Base-by-base conservation (phyloP, 2,797 vertebrate genomes). In the Babyrousa celebensis region DNA sequence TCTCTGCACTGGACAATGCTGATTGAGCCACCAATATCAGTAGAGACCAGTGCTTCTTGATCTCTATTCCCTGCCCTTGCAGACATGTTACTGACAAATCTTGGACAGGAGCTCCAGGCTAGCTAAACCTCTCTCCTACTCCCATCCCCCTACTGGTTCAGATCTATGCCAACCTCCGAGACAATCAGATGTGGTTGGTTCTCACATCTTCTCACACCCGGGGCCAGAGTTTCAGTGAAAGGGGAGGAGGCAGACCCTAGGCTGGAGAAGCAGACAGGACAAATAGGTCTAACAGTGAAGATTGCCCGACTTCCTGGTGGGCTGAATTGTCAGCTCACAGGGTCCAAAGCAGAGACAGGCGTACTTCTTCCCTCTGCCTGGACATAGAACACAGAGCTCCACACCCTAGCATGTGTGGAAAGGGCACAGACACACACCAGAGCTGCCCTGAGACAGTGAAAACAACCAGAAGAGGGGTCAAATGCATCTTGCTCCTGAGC, bases 391-490 rank as follows among this genome's bases (percentile, higher is more conserved):
- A 85, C 48, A 21, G 6, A 56, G 54, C 40, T 82, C 71, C 20
- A 56, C 25, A 60, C 2, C 54, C 52, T 12, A 20, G 48, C 8
- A 12, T 10, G 7, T 80, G 27, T 20, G 43, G 79, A 94, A 58
- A 25, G 63, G 23, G 23, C 70, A 52, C 9, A 84, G 78, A 77
- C 1, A 2, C 23, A 75, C 20, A 72, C 58, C 78, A 79, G 32
- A 62, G 75, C 56, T 72, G 6, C 18, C 60, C 72, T 0, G 43
- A 75, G 74, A 83, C 15, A 15, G 56, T 21, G 43, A 65, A 60
- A 52, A 91, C 54, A 71, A 68, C 56, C 40, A 68, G 71, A 83
- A 78, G 17, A 67, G 93, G 85, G 74, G 91, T 82, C 96, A 86
- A 90, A 79, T 15, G 68, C 67, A n/a, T 52, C 60, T 40, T 2